phyloP scores from a whole-genome alignment of 2,888 invertebrate species.

The Drosophila austrosaltans region DNA sequence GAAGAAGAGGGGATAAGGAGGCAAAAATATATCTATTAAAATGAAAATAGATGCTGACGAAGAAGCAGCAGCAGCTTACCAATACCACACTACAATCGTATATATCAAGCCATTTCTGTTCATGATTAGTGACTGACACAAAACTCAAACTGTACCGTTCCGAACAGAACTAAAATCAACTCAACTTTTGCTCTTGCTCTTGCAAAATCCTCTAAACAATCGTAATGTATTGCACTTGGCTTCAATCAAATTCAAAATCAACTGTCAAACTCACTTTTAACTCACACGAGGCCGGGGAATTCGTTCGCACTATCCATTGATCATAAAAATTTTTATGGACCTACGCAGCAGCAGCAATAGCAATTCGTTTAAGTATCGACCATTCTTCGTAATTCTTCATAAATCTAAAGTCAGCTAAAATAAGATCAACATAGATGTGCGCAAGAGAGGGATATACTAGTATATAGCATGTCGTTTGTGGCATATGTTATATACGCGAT shows the following conservation, averaged over 20 bases:
- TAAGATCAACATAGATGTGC: constrained; percentile 48
- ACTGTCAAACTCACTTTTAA: constrained; percentile 71
- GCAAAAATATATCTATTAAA: constrained; percentile 67
- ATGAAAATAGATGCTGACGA: constrained; percentile 73
- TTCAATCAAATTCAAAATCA: constrained; percentile 69
- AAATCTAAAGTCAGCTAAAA: constrained; percentile 77
- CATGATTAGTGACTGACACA: constrained; percentile 75
- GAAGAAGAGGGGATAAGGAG: constrained; percentile 3
- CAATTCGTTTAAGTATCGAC: constrained; percentile 73
- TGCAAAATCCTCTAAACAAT: constrained; percentile 72
- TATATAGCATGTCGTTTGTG: constrained; percentile 26
- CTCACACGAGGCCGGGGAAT: constrained; percentile 55
- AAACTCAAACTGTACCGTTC: constrained; percentile 9
- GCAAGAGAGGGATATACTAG: constrained; percentile 24
- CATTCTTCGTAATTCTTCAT: constrained; percentile 71
- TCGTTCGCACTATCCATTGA: constrained; percentile 82
- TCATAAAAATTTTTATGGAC: constrained; percentile 83
- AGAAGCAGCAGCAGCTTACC: constrained; percentile 44
- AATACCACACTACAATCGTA: constrained; percentile 55
- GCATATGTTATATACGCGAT: constrained; percentile 34
- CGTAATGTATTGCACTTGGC: constrained; percentile 66
- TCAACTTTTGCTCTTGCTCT: constrained; percentile 29
- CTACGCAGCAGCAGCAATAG: constrained; percentile 58
- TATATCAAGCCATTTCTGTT: constrained; percentile 45
- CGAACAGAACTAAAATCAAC: constrained; percentile 8